phyloP scores from a whole-genome alignment of 2,113 vertebrate genomes.

The Trogon melanurus region DNA sequence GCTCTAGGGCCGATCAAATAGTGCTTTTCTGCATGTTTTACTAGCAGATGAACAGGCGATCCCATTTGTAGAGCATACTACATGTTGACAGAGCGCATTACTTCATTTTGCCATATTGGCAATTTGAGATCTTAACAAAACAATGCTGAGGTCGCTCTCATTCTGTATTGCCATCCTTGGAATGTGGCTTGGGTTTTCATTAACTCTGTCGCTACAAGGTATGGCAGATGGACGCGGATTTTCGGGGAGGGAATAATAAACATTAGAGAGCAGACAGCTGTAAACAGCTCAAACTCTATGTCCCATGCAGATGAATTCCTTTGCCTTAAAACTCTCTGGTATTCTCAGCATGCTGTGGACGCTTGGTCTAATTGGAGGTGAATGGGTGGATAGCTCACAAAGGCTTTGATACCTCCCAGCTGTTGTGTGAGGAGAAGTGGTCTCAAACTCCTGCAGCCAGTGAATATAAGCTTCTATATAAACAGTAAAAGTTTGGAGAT shows the following conservation, averaged over 20 bases:
- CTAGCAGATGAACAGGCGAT: slow-evolving; percentile 47
- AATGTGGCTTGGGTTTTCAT: slow-evolving; percentile 64
- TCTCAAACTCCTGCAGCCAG: slow-evolving; percentile 2
- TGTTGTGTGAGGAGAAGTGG: slow-evolving; percentile 4
- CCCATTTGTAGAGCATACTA: slow-evolving; percentile 64
- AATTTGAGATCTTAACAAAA: slow-evolving; percentile 75
- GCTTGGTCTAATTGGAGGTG: background rate
- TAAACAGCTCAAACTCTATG: slow-evolving; percentile 31
- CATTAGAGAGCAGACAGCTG: background rate
- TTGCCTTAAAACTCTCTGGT: background rate
- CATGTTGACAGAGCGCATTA: slow-evolving; percentile 67
- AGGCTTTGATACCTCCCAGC: slow-evolving; percentile 34
- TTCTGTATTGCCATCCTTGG: slow-evolving; percentile 71
- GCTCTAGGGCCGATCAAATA: background rate
- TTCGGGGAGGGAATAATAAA: background rate
- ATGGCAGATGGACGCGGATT: background rate
- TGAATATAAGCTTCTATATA: slow-evolving; percentile 41
- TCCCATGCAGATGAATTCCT: background rate
- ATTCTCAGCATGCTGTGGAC: background rate
- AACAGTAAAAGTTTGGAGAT: slow-evolving; percentile 45
- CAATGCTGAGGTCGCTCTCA: slow-evolving; percentile 66
- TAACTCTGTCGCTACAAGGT: slow-evolving; percentile 64
- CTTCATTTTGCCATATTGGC: slow-evolving; percentile 70
- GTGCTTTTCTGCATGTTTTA: slow-evolving; percentile 28
- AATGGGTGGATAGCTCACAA: background rate